These are phyloP conservation scores for Sesia apiformis DNA, from an alignment of 2,888 invertebrate species.

Conservation along the genomic window DNA sequence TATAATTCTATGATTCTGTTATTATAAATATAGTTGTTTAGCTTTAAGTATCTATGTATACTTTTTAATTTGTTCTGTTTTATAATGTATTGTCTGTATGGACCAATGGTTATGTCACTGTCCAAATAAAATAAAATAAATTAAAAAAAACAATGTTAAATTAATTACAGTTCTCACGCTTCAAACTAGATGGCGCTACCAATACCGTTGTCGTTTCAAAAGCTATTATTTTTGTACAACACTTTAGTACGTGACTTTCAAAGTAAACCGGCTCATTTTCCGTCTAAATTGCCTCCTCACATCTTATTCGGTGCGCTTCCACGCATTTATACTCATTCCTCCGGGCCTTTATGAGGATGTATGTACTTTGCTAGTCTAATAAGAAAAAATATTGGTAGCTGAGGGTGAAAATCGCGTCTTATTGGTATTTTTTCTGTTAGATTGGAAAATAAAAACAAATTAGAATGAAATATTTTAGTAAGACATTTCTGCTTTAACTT, in stretches of 20 bases:
- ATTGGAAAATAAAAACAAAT: too few species aligned
- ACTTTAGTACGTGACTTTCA: constrained; percentile 50
- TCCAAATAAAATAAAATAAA: too few species aligned
- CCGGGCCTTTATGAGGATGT: constrained; percentile 48
- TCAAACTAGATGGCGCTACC: constrained; percentile 37
- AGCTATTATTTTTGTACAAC: constrained; percentile 1
- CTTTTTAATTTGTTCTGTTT: too few species aligned
- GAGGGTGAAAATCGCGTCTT: constrained; percentile 17
- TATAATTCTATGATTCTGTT: too few species aligned
- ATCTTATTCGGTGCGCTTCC: constrained; percentile 50
- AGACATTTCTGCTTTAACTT: too few species aligned
- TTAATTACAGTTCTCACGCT: not conserved
- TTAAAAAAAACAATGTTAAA: too few species aligned
- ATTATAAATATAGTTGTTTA: too few species aligned
- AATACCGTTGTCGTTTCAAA: constrained; percentile 10
- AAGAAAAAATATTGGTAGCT: constrained; percentile 38
- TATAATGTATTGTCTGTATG: too few species aligned
- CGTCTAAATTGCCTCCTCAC: constrained; percentile 56
- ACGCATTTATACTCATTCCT: constrained; percentile 64
- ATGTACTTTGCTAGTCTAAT: constrained; percentile 25
- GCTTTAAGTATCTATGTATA: too few species aligned
- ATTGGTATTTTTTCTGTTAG: constrained; percentile 21
- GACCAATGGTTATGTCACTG: too few species aligned
- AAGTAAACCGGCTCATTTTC: constrained; percentile 63
- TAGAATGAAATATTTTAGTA: too few species aligned